A percentile compares a stretch with the other conserved stretches of the same genome.
These are phyloP conservation scores for Delia radicum DNA, from an alignment of 1,140 invertebrate genomes.

Conservation along the genomic window DNA sequence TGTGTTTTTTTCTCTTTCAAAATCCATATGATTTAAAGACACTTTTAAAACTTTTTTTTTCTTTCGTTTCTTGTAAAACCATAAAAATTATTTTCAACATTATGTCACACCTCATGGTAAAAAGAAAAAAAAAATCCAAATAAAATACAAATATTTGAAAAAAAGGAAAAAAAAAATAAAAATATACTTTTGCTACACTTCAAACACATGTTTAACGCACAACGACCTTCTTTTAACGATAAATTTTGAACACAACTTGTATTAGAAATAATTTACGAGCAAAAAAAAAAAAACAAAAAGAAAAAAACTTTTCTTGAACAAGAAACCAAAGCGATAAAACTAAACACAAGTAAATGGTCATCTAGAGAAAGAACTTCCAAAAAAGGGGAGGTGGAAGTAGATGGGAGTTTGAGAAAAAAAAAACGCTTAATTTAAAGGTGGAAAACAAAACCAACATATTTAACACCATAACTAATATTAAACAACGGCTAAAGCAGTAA, in stretches of 20 bases:
- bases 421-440: not conserved
- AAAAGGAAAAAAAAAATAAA: not conserved
- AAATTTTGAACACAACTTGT: conserved; percentile 1
- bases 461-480: not conserved
- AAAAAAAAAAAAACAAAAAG: not conserved
- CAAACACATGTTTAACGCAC: conserved; percentile 1
- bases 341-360: not conserved
- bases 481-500: not conserved
- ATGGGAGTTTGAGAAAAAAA: not conserved
- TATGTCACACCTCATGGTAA: conserved; percentile 11
- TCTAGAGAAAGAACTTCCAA: not conserved
- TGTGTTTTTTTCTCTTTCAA: not conserved
- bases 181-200: not conserved
- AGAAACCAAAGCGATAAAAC: not conserved
- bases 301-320: not conserved
- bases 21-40: not conserved
- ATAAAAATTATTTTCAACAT: not conserved
- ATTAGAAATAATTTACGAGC: conserved; percentile 5
- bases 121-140: not conserved
- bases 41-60: not conserved
- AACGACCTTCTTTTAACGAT: not conserved
- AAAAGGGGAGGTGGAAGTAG: not conserved
- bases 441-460: not conserved
- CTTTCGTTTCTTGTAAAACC: not conserved
- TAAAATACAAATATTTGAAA: not conserved